phyloP scores from a whole-genome alignment of 1,140 invertebrate species.

The Caenorhabditis inopinata region DNA sequence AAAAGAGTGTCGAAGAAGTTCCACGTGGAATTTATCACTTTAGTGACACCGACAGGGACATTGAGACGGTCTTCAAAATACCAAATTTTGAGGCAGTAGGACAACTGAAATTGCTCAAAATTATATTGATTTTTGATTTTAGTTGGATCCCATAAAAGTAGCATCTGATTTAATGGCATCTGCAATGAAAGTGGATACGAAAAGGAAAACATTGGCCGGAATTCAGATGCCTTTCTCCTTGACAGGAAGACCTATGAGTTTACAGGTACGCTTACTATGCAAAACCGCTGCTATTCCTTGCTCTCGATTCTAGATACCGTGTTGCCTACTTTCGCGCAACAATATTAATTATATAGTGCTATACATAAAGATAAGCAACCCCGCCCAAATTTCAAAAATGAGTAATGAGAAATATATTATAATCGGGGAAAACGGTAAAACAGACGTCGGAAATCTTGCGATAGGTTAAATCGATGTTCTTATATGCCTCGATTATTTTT shows the following conservation, averaged over 20 bases:
- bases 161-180: constrained; percentile 9
- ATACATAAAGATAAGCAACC: too few relatives aligned
- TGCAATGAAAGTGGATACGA: constrained; percentile 11
- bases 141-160: neutral
- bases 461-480: too few relatives aligned
- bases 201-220: neutral
- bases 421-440: too few relatives aligned
- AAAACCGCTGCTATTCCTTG: too few relatives aligned
- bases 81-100: constrained; percentile 14
- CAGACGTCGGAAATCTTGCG: too few relatives aligned
- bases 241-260: constrained; percentile 1
- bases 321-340: too few relatives aligned
- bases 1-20: neutral
- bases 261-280: neutral
- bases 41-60: constrained; percentile 11
- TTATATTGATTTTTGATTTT: neutral
- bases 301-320: too few relatives aligned
- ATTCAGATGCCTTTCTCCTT: constrained; percentile 20
- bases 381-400: too few relatives aligned
- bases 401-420: too few relatives aligned
- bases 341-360: too few relatives aligned
- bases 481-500: too few relatives aligned
- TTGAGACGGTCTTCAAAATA: constrained; percentile 6
- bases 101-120: neutral
- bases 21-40: constrained; percentile 14